Evolutionary conservation across 2,888 invertebrate species (phyloP).

Genomic region (Caradrina kadenii): DNA sequence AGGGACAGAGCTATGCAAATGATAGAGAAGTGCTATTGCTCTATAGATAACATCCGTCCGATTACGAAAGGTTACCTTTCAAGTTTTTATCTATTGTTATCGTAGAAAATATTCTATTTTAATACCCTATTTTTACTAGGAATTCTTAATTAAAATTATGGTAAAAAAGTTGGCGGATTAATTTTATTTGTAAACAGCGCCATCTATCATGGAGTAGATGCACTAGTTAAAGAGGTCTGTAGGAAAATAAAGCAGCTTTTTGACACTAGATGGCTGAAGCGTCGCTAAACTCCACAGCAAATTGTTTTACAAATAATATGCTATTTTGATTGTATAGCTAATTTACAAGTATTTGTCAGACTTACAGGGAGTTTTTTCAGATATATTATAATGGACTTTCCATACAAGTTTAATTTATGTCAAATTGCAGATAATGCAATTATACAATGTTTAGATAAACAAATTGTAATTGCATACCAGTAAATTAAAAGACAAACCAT

Average conservation of each 20-base stretch:
- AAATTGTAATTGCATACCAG: no score
- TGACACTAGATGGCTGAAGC: conserved; percentile 29
- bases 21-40: conserved; percentile 64
- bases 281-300: neutral
- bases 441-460: no score
- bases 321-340: neutral
- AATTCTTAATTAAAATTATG: neutral
- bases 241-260: neutral
- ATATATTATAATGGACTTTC: neutral
- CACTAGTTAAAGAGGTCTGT: conserved; percentile 18
- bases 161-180: neutral
- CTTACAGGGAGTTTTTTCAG: neutral
- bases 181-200: conserved; percentile 33
- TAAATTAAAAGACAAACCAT: no score
- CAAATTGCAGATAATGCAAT: no score
- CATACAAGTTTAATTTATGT: no score
- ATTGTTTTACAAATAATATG: neutral
- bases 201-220: conserved; percentile 64
- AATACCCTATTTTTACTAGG: neutral
- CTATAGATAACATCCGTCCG: conserved; percentile 56
- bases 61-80: conserved; percentile 55
- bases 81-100: conserved; percentile 23
- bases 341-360: neutral
- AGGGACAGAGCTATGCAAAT: conserved; percentile 69
- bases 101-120: conserved; percentile 14